Evolutionary conservation across 2,113 vertebrate genomes (phyloP), one percentile per base, ranked within the genome.

Genomic region (Zosterops lateralis): DNA sequence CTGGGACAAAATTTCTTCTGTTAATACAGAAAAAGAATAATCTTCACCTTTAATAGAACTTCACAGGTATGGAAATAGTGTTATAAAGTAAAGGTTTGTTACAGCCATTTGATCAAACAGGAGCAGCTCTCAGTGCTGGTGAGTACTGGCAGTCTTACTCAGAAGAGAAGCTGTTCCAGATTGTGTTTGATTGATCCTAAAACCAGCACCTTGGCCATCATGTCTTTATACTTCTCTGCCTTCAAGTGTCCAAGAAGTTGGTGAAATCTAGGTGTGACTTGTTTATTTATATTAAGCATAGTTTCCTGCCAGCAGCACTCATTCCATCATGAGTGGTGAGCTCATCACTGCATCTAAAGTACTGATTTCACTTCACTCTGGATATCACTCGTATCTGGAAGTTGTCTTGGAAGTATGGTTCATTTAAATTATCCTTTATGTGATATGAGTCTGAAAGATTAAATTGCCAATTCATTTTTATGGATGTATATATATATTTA

Each of bases 361-460:
- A 81, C 10, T 86, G 40, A 62, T 90, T 81, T 89, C 44, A 56
- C 61, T 51, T 89, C 40, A 58, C 22, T 91, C 89, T 40, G 81
- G 70, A 29, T 80, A 87, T 89, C 73, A 79, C 57, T 91, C 28
- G 14, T 56, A 89, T 87, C 62, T 89, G 48, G 68, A 94, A 92
- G 45, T 40, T 91, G 26, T 73, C 65, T 65, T 89, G 57, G 57
- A 93, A 90, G n/a, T 79, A 64, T 28, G 26, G 50, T 67, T 91
- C 20, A 47, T 50, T 89, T 82, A 75, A 92, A 65, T 81, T 79
- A 68, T 60, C n/a, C 48, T 67, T 87, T 57, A 24, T 84, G 24
- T 89, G 32, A 77, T 48, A 15, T 25, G 7, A 74, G 36, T 80
- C 57, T 84, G 51, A 81, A 56, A 84, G 62, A 95, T 74, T 71